Evolutionary conservation across 2,888 invertebrate genomes (phyloP), one percentile per base, ranked within the genome.

Genomic region (Drepanosiphum platanoidis): DNA sequence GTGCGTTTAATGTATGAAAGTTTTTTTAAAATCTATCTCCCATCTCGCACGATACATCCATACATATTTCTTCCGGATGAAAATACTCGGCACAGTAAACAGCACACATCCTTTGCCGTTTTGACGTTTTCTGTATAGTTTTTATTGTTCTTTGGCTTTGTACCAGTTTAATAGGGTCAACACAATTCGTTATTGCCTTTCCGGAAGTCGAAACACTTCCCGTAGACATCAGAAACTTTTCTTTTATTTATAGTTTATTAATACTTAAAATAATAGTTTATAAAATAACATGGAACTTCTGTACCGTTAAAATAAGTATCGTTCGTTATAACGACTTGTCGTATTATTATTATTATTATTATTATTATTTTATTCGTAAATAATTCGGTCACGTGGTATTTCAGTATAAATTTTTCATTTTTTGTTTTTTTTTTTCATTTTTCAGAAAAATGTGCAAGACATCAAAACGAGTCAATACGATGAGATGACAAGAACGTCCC

Each of bases 401-500:
- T 34, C 32, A 66, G 3, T 18, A 52, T 52, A 18, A 27, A 58
- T 13, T n/a, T 78, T 39, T 42, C 39, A 3, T 79, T 46, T 61
- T 1, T 39, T 22, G 32, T 32, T 66, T n/a, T 27, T 36, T 36
- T 70, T 13, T 34, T 58, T 30, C 30, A 15, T 52, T 68, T 84
- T 81, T 52, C 52, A 84, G 84, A 52, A 77, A 68, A 58, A 84
- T 84, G 70, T 39, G 77, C 22, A 30, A 27, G 13, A 39, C 52
- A 22, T 36, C 15, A 52, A 66, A 52, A n/a, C 66, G n/a, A 30
- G 22, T 42, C 11, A 58, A 36, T 2, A 15, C 70, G 32, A 68
- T 58, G 36, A 84, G 84, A 77, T 84, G 75, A 84, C 83, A 75
- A 75, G 18, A 75, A 66, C 58, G 77, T 39, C 52, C 39, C 30